Evolutionary conservation across 2,888 invertebrate genomes (phyloP).

Genomic region (Arctia plantaginis): DNA sequence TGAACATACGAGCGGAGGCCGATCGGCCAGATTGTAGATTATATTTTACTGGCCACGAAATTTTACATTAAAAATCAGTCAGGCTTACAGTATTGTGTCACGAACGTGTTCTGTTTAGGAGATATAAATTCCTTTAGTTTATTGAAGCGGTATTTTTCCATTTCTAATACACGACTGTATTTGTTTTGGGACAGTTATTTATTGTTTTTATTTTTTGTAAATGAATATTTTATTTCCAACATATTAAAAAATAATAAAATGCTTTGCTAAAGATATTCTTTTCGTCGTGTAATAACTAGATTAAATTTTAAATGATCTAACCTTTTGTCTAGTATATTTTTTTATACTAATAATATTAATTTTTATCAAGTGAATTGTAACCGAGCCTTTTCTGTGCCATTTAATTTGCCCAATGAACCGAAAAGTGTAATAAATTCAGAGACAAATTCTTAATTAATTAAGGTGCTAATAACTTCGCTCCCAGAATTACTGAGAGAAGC

Average conservation of each 20-base stretch:
- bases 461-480: constrained; percentile 39
- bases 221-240: background rate
- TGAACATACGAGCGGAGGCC: constrained; percentile 72
- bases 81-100: constrained; percentile 49
- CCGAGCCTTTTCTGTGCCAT: constrained; percentile 21
- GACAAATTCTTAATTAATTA: constrained; percentile 47
- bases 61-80: constrained; percentile 56
- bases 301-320: background rate
- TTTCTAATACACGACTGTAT: background rate
- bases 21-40: constrained; percentile 75
- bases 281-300: background rate
- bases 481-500: constrained; percentile 30
- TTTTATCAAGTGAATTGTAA: constrained; percentile 1
- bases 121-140: constrained; percentile 50
- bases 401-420: constrained; percentile 32
- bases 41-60: constrained; percentile 66
- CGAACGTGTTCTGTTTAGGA: constrained; percentile 51
- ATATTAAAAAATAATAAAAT: background rate
- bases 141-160: constrained; percentile 32
- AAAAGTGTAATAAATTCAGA: constrained; percentile 39
- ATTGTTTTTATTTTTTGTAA: background rate
- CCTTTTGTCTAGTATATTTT: background rate
- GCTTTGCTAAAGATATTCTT: background rate
- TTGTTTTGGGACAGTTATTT: background rate
- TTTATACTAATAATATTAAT: background rate